phyloP scores from a whole-genome alignment of 2,797 vertebrate species.

The Phylloscopus collybita region DNA sequence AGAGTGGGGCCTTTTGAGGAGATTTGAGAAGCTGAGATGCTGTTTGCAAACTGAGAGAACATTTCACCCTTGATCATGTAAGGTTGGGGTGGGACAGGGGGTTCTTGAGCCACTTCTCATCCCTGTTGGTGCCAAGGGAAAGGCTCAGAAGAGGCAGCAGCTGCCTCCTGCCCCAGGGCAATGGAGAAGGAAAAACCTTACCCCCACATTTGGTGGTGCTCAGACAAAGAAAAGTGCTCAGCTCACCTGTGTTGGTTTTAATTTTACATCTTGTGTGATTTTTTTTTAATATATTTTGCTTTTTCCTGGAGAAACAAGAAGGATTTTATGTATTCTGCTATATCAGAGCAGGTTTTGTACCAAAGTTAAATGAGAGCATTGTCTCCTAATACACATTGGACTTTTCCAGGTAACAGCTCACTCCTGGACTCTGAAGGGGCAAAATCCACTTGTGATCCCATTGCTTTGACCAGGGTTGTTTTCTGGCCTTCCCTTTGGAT shows the following conservation, averaged over 20 bases:
- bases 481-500: not conserved
- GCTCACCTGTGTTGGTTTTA: not conserved
- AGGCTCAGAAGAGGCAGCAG: not conserved
- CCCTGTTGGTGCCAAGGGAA: not conserved
- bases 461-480: not conserved
- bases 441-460: not conserved
- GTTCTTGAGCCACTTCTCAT: rapidly evolving
- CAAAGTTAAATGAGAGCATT: rapidly evolving
- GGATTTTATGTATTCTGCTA: not conserved
- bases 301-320: not conserved
- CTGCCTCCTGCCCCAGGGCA: not conserved
- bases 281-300: not conserved
- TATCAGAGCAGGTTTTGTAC: not conserved
- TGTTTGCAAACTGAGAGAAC: not conserved
- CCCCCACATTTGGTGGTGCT: not conserved
- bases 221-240: not conserved
- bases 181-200: not conserved
- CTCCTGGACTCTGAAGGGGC: not conserved
- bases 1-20: not conserved
- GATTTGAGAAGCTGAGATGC: not conserved
- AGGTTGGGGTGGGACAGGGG: not conserved
- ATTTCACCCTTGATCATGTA: rapidly evolving
- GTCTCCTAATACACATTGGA: rapidly evolving
- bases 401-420: not conserved
- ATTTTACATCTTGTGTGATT: not conserved